phyloP scores from a whole-genome alignment of 1,140 invertebrate genomes.

The Oncopodura yosiiana region DNA sequence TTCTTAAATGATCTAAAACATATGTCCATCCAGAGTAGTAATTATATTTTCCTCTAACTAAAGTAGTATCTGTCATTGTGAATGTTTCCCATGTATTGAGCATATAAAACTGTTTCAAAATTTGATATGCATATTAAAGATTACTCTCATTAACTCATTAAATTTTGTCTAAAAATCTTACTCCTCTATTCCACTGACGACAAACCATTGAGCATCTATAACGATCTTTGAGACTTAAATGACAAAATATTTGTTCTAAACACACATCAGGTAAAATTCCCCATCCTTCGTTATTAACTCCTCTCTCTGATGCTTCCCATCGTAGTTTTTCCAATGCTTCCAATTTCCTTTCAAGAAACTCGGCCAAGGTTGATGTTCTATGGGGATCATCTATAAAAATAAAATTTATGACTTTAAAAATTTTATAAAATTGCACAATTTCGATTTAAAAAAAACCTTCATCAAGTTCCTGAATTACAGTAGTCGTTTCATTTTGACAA shows the following conservation, averaged over 20 bases:
- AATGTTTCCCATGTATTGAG: slow-evolving; percentile 65
- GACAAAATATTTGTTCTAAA: slow-evolving; percentile 64
- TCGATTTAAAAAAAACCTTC: too few relatives aligned
- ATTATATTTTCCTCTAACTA: slow-evolving; percentile 65
- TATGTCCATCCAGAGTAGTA: slow-evolving; percentile 72
- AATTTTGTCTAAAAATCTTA: neutral
- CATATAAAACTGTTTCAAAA: slow-evolving; percentile 50
- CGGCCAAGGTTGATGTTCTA: neutral
- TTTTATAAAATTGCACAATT: too few relatives aligned
- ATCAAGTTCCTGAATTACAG: too few relatives aligned
- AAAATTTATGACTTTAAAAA: neutral
- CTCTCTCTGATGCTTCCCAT: slow-evolving; percentile 15
- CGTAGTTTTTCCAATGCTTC: neutral
- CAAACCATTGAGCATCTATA: slow-evolving; percentile 67
- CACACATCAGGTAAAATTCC: slow-evolving; percentile 60
- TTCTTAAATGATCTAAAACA: slow-evolving; percentile 62
- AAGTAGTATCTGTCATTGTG: slow-evolving; percentile 56
- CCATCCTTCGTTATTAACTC: slow-evolving; percentile 45
- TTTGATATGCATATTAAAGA: slow-evolving; percentile 2
- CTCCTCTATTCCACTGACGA: slow-evolving; percentile 51
- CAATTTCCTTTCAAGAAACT: slow-evolving; percentile 3
- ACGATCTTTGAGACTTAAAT: slow-evolving; percentile 55
- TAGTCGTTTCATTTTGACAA: too few relatives aligned
- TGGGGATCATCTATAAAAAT: slow-evolving; percentile 1
- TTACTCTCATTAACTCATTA: neutral